A percentile compares a stretch with the other conserved stretches of the same genome.
phyloP scores from a whole-genome alignment of 2,113 vertebrate species.

The Genyomyrus donnyi region DNA sequence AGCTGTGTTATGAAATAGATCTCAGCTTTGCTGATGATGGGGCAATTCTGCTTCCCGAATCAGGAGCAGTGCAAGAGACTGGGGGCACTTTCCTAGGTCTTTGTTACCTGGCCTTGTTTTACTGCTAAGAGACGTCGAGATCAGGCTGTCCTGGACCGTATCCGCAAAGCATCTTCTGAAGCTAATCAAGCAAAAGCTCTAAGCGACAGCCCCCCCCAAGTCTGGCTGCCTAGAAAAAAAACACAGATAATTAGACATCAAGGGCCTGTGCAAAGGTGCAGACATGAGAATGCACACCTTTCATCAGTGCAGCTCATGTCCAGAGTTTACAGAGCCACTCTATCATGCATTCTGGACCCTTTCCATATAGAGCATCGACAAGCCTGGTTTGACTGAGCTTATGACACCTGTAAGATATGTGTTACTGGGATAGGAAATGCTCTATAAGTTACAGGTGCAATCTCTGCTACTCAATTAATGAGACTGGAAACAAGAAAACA shows the following conservation, averaged over 20 bases:
- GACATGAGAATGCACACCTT: not conserved
- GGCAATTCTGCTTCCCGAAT: not conserved
- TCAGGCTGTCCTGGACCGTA: not conserved
- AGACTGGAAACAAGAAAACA: not conserved
- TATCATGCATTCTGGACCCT: not conserved
- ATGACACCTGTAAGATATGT: not conserved
- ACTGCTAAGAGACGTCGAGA: not conserved
- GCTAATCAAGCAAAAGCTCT: slow-evolving; percentile 12
- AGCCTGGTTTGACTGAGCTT: not conserved
- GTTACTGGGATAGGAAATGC: not conserved
- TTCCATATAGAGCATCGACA: not conserved
- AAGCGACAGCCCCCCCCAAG: not conserved
- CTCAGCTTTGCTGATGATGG: not conserved
- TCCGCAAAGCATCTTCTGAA: not conserved
- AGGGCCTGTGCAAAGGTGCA: not conserved
- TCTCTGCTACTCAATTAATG: not conserved
- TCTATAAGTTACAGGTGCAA: not conserved
- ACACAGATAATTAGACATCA: not conserved
- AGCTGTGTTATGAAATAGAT: not conserved
- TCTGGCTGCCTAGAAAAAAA: not conserved
- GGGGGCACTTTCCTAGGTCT: not conserved
- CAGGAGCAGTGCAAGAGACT: not conserved
- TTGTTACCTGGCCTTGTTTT: not conserved
- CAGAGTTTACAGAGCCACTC: not conserved
- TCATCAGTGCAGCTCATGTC: not conserved